Evolutionary conservation across 2,888 invertebrate genomes (phyloP).

Genomic region (Epiblema foenella): DNA sequence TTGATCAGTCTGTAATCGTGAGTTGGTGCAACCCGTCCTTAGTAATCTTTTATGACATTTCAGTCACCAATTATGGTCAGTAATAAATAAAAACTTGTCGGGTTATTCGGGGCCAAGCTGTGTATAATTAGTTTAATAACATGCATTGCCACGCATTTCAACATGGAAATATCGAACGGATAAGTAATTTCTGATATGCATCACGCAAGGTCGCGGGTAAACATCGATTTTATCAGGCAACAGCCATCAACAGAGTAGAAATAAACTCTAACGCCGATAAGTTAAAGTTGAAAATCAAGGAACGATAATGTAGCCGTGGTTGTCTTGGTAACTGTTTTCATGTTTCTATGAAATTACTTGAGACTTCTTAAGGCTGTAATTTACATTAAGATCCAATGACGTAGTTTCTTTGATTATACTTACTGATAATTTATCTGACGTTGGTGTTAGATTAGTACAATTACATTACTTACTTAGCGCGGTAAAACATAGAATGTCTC

Average conservation of each 20-base stretch:
- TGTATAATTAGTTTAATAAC: not conserved
- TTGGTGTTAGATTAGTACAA: too few relatives aligned
- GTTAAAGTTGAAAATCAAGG: not conserved
- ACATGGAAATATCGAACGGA: constrained; percentile 9
- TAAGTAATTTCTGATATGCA: constrained; percentile 21
- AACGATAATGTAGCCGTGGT: not conserved
- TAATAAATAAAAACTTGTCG: too few relatives aligned
- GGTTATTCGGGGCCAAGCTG: too few relatives aligned
- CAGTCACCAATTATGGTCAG: too few relatives aligned
- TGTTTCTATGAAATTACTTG: constrained; percentile 29
- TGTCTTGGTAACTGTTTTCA: constrained; percentile 32
- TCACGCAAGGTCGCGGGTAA: constrained; percentile 38
- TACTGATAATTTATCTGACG: not conserved
- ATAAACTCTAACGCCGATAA: not conserved
- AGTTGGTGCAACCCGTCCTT: too few relatives aligned
- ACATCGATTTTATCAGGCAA: constrained; percentile 28
- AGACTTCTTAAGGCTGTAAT: constrained; percentile 20
- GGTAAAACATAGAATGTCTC: too few relatives aligned
- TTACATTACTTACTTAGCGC: too few relatives aligned
- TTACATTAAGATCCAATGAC: not conserved
- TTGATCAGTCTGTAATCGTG: too few relatives aligned
- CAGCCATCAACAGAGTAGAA: constrained; percentile 8
- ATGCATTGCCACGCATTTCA: constrained; percentile 7
- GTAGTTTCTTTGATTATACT: not conserved
- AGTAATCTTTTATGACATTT: too few relatives aligned